A percentile compares a stretch with the other conserved stretches of the same genome.
Conservation (phyloP, 2,113 vertebrate species). For the Merops nubicus region DNA sequence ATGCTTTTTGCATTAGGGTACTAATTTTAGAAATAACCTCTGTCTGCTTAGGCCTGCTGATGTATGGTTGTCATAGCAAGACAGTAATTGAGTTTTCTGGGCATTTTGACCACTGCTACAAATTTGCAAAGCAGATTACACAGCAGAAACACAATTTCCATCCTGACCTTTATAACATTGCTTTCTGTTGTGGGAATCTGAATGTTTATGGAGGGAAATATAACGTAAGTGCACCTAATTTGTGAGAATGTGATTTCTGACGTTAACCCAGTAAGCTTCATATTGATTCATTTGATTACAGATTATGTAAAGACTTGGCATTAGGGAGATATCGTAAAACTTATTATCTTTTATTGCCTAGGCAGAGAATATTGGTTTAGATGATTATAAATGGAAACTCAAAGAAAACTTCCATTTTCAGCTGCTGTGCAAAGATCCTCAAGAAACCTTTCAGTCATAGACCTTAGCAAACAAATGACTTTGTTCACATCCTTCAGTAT, state of each 20-base stretch:
- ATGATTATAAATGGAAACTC: slow-evolving; percentile 46
- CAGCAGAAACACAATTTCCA: slow-evolving; percentile 62
- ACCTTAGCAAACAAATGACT: neutral
- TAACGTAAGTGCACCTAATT: slow-evolving; percentile 19
- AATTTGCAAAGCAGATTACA: slow-evolving; percentile 71
- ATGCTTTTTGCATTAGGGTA: neutral
- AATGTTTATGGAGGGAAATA: slow-evolving; percentile 15
- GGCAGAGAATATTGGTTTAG: slow-evolving; percentile 56
- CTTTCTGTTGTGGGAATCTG: slow-evolving; percentile 57
- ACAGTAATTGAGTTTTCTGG: slow-evolving; percentile 76
- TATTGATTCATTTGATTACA: slow-evolving; percentile 66
- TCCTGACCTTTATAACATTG: slow-evolving; percentile 51
- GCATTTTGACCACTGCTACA: slow-evolving; percentile 67
- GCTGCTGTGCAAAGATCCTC: neutral
- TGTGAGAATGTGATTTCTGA: slow-evolving; percentile 19
- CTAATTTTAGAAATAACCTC: slow-evolving; percentile 72
- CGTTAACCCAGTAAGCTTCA: slow-evolving; percentile 31
- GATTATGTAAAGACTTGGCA: slow-evolving; percentile 63
- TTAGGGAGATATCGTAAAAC: slow-evolving; percentile 57
- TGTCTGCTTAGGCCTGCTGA: neutral
- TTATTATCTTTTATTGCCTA: slow-evolving; percentile 63
- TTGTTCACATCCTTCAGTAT: neutral
- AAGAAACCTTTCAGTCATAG: neutral
- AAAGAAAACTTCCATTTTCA: slow-evolving; percentile 51
- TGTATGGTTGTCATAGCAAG: slow-evolving; percentile 52